Evolutionary conservation across 2,797 vertebrate genomes (phyloP).

Genomic region (Martes flavigula): DNA sequence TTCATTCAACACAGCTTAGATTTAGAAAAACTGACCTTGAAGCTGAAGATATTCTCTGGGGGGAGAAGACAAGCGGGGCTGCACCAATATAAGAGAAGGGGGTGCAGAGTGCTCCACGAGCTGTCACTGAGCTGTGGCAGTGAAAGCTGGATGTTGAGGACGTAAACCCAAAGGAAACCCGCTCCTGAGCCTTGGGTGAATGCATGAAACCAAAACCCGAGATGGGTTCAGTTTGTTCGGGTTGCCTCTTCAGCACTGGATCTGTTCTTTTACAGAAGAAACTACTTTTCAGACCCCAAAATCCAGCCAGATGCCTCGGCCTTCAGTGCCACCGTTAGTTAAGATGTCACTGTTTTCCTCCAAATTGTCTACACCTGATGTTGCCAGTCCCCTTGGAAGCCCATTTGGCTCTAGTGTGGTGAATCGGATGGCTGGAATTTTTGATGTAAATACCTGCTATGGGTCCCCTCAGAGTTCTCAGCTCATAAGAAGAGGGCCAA

Average conservation of each 20-base stretch:
- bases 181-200: background rate
- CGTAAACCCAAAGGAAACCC: background rate
- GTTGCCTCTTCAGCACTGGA: background rate
- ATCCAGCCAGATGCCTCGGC: constrained; percentile 79
- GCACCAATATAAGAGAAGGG: background rate
- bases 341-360: constrained; percentile 85
- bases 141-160: background rate
- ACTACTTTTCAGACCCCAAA: constrained; percentile 84
- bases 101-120: background rate
- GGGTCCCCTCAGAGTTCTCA: constrained; percentile 90
- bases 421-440: constrained; percentile 83
- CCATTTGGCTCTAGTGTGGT: constrained; percentile 88
- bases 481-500: constrained; percentile 89
- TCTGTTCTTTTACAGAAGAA: constrained; percentile 83
- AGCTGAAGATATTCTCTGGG: background rate
- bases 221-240: background rate
- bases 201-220: background rate
- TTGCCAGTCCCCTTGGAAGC: constrained; percentile 86
- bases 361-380: constrained; percentile 87
- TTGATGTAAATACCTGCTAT: constrained; percentile 88
- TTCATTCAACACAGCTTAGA: background rate
- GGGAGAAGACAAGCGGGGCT: background rate
- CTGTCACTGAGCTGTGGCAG: background rate
- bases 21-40: constrained; percentile 38
- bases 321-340: constrained; percentile 87